Percentiles rank a stretch among this genome's conserved stretches.
Evolutionary conservation across 2,888 invertebrate genomes (phyloP).

Genomic region (Euplexia lucipara): DNA sequence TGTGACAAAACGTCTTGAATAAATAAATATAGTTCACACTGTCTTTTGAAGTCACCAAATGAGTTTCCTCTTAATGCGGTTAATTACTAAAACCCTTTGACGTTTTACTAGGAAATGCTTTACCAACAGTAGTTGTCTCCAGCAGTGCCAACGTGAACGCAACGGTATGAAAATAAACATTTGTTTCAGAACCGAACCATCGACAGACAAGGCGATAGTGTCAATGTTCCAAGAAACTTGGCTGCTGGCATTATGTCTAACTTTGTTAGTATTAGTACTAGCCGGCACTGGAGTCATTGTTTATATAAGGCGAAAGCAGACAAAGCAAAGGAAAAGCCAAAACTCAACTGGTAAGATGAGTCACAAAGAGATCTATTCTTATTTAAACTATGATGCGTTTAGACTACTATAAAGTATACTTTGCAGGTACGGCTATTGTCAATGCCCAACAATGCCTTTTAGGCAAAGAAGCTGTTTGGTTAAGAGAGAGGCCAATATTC

Average conservation of each 20-base stretch:
- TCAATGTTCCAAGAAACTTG: conserved; percentile 89
- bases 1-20: not conserved
- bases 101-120: conserved; percentile 28
- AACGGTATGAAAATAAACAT: conserved; percentile 53
- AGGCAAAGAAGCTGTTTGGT: conserved; percentile 88
- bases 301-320: conserved; percentile 82
- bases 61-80: not conserved
- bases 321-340: conserved; percentile 85
- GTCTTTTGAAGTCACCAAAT: conserved; percentile 13
- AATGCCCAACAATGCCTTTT: conserved; percentile 87
- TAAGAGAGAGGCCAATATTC: conserved; percentile 84
- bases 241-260: conserved; percentile 84
- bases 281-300: conserved; percentile 82
- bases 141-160: conserved; percentile 50
- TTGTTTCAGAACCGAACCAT: conserved; percentile 87
- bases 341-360: conserved; percentile 79
- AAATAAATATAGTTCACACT: not conserved
- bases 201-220: conserved; percentile 87
- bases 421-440: conserved; percentile 81
- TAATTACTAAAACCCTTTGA: conserved; percentile 9
- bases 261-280: conserved; percentile 83
- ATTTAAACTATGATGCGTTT: conserved; percentile 21
- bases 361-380: conserved; percentile 21
- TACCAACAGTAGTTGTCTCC: conserved; percentile 47
- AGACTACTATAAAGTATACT: conserved; percentile 33